phyloP scores from a whole-genome alignment of 1,140 invertebrate species.

The Drosophila sucinea region DNA sequence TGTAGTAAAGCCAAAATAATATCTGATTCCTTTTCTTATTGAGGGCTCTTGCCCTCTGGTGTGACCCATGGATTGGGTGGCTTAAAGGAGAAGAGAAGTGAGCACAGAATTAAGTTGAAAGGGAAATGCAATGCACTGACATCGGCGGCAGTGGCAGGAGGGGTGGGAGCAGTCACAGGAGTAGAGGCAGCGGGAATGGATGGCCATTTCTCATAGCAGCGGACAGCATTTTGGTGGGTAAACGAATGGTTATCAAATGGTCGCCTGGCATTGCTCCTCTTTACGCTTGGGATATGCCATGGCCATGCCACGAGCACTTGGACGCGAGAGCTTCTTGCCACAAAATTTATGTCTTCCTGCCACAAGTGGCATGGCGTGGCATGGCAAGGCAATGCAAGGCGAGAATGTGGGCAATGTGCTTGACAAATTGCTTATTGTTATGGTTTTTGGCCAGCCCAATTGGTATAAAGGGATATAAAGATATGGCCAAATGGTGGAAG shows the following conservation, averaged over 20 bases:
- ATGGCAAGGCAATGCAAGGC: slow-evolving; percentile 38
- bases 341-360: slow-evolving; percentile 78
- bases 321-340: slow-evolving; percentile 55
- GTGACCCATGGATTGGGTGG: slow-evolving; percentile 27
- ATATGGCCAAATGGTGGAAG: slow-evolving; percentile 27
- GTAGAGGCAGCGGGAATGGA: slow-evolving; percentile 13
- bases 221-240: slow-evolving; percentile 11
- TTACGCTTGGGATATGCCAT: slow-evolving; percentile 37
- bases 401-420: slow-evolving; percentile 76
- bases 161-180: too few species aligned
- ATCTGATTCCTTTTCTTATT: neutral
- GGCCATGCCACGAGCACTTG: slow-evolving; percentile 22
- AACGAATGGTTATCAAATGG: slow-evolving; percentile 29
- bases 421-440: slow-evolving; percentile 82
- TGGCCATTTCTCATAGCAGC: slow-evolving; percentile 65
- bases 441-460: slow-evolving; percentile 58
- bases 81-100: slow-evolving; percentile 15
- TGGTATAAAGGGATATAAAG: slow-evolving; percentile 3
- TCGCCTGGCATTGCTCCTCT: slow-evolving; percentile 26
- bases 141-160: slow-evolving; percentile 15
- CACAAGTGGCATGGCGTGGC: slow-evolving; percentile 72
- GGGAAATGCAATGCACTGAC: slow-evolving; percentile 56
- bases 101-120: slow-evolving; percentile 57
- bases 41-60: neutral
- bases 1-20: neutral